These are phyloP conservation scores for Ictalurus furcatus DNA, from an alignment of 2,113 vertebrate genomes.

Conservation along the genomic window DNA sequence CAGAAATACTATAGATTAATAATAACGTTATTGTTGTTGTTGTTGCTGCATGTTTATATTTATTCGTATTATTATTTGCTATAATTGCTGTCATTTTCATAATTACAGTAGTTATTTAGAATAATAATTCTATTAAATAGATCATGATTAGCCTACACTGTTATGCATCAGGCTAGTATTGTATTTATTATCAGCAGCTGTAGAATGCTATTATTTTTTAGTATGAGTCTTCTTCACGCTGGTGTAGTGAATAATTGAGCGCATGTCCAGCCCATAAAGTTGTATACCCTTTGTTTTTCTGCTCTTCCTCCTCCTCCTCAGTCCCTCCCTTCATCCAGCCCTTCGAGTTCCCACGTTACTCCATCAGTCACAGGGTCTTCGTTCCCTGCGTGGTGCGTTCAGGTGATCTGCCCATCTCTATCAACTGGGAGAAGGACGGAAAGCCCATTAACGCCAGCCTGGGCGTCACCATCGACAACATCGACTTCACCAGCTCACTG, in stretches of 20 bases:
- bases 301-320: neutral
- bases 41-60: neutral
- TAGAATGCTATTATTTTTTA: neutral
- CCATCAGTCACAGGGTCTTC: conserved; percentile 95
- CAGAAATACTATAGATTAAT: too few species aligned
- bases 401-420: conserved; percentile 93
- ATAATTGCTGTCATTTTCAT: too few species aligned
- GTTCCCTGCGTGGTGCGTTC: conserved; percentile 97
- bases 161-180: neutral
- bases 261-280: neutral
- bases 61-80: neutral
- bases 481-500: conserved; percentile 96
- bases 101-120: neutral
- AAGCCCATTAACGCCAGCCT: conserved; percentile 91
- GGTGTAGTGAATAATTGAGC: neutral
- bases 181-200: neutral
- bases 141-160: neutral
- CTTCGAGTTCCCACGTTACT: conserved; percentile 95
- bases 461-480: conserved; percentile 96
- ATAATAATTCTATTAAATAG: neutral
- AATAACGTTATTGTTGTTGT: too few species aligned
- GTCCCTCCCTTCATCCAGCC: conserved; percentile 90
- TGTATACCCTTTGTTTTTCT: neutral
- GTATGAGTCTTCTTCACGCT: neutral
- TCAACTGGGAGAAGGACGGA: conserved; percentile 98